These are phyloP conservation scores for Smutsia temminckii DNA, from an alignment of 2,797 vertebrate genomes.

Conservation along the genomic window DNA sequence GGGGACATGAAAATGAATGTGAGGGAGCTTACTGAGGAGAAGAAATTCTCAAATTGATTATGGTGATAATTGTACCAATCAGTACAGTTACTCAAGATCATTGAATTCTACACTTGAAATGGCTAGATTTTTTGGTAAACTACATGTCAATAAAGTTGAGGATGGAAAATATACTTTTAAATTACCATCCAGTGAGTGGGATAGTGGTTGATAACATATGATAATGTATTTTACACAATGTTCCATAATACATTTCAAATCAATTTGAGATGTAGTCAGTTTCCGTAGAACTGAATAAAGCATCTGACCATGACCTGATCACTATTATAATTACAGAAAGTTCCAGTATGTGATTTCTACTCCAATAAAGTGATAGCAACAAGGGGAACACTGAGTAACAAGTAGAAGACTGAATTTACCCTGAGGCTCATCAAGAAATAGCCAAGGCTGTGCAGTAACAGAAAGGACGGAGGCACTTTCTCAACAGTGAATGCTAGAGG, in stretches of 20 bases:
- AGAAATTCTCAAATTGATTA: constrained; percentile 5
- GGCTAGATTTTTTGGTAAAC: not conserved
- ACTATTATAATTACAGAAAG: not conserved
- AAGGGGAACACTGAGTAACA: not conserved
- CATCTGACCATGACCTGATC: not conserved
- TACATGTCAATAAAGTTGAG: not conserved
- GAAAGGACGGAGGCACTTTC: not conserved
- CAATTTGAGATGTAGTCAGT: not conserved
- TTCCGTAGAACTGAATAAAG: not conserved
- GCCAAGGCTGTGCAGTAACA: not conserved
- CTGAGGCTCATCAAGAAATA: not conserved
- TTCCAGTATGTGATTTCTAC: not conserved
- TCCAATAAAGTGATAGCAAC: not conserved
- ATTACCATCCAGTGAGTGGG: not conserved
- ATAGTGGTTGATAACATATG: not conserved
- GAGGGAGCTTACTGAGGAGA: not conserved
- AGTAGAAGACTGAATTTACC: not conserved
- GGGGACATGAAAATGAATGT: not conserved
- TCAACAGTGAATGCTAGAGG: not conserved
- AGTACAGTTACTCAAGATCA: not conserved
- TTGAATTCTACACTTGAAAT: not conserved
- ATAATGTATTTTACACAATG: not conserved
- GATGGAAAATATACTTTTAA: constrained; percentile 3
- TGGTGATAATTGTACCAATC: not conserved
- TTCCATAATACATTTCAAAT: not conserved